Conservation (phyloP, 2,113 vertebrate genomes). For the Phyllopteryx taeniolatus region DNA sequence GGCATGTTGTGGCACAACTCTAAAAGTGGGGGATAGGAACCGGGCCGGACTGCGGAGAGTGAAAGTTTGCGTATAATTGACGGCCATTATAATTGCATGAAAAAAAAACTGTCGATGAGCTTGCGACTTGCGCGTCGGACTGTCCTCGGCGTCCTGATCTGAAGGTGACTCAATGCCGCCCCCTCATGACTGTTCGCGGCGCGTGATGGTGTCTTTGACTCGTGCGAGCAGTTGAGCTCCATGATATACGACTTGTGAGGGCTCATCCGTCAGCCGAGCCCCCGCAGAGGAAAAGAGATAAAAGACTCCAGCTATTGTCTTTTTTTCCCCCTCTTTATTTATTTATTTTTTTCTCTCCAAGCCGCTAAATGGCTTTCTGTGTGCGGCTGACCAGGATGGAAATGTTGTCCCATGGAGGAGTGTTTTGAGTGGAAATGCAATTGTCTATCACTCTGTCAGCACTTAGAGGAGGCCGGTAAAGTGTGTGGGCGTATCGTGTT, state of each 20-base stretch:
- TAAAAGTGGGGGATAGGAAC: too few species aligned
- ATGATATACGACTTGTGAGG: conserved; percentile 55
- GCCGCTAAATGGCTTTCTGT: conserved; percentile 44
- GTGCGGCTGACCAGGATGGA: conserved; percentile 32
- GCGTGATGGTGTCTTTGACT: conserved; percentile 52
- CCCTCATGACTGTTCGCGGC: conserved; percentile 42
- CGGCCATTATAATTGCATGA: too few species aligned
- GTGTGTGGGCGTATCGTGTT: background rate
- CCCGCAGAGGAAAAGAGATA: conserved; percentile 45
- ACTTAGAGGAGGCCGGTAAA: background rate
- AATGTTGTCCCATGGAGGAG: conserved; percentile 30
- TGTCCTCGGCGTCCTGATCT: conserved; percentile 5
- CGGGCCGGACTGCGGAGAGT: too few species aligned
- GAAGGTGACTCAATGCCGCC: conserved; percentile 50
- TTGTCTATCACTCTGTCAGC: conserved; percentile 33
- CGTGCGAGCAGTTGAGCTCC: conserved; percentile 34
- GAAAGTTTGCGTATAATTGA: too few species aligned
- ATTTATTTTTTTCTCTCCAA: background rate
- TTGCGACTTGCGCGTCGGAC: background rate
- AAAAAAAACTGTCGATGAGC: background rate
- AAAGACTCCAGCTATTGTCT: conserved; percentile 55
- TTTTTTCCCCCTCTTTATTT: conserved; percentile 22
- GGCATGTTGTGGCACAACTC: too few species aligned
- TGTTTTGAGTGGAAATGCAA: conserved; percentile 41
- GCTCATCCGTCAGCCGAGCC: conserved; percentile 57